Evolutionary conservation across 1,140 invertebrate species (phyloP).

Genomic region (Diabrotica virgifera): DNA sequence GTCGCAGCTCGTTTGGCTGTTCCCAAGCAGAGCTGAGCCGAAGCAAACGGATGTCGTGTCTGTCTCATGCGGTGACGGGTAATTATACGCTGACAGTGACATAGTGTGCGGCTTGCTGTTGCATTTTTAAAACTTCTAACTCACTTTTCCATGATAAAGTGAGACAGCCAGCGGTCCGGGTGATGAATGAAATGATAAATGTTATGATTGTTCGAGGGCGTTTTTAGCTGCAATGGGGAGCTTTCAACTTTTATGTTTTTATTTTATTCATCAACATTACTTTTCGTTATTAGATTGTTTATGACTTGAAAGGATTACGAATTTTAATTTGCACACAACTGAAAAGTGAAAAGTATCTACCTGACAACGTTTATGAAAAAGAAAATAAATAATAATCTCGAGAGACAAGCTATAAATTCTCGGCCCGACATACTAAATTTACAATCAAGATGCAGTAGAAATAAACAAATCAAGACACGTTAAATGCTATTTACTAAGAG

Average conservation of each 20-base stretch:
- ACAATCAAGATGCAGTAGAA: too few species aligned
- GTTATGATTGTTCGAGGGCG: conserved; percentile 13
- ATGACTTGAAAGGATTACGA: conserved; percentile 5
- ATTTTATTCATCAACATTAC: background rate
- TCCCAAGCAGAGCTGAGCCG: conserved; percentile 34
- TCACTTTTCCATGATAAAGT: conserved; percentile 20
- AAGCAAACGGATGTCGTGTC: conserved; percentile 43
- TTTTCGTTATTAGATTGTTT: background rate
- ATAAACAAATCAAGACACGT: too few species aligned
- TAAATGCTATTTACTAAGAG: too few species aligned
- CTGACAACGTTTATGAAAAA: too few species aligned
- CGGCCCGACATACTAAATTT: too few species aligned
- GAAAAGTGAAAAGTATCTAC: too few species aligned
- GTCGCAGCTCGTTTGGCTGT: conserved; percentile 43
- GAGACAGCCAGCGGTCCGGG: conserved; percentile 7
- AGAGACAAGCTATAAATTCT: too few species aligned
- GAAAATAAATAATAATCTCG: too few species aligned
- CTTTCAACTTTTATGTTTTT: background rate
- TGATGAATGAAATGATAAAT: conserved; percentile 16
- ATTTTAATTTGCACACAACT: too few species aligned
- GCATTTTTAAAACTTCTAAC: conserved; percentile 40
- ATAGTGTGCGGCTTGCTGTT: conserved; percentile 44
- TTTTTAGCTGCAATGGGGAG: background rate
- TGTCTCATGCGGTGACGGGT: conserved; percentile 45
- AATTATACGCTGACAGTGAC: conserved; percentile 48